Evolutionary conservation across 2,113 vertebrate genomes (phyloP), one percentile per base, ranked within the genome.

Genomic region (Lutjanus erythropterus): DNA sequence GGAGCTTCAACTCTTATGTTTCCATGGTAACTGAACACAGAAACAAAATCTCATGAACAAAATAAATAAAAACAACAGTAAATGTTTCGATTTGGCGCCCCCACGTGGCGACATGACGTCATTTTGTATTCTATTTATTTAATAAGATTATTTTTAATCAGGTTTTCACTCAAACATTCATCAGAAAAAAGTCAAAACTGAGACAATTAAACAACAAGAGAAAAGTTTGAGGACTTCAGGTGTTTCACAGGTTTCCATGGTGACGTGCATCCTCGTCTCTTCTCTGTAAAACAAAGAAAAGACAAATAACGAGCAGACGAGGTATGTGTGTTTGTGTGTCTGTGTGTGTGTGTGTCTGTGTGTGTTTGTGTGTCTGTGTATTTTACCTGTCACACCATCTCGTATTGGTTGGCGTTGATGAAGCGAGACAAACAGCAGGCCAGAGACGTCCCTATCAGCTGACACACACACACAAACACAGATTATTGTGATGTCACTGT

Each of bases 351-450:
- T 33, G 16, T 42, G 35, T 66, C 21, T 31, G 46, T 50, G 37
- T 58, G 33, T 72, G 55, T 55, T 14, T 62, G 47, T 29, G 50
- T 46, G n/a, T 42, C 27, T 41, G 41, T 49, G 29, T 19, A 31
- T 16, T 49, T 52, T 52, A 78, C 66, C 89, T 82, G 85, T 96
- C 96, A 99, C 87, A 99, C 97, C 97, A 99, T 99, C 93, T 99
- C 97, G 0, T 99, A 99, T 88, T 99, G 97, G 95, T 99, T 98
- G 93, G 97, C 95, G 85, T 95, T 96, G 95, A 99, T 98, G 94
- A 98, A 95, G 85, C 96, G 96, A 80, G 97, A 97, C 91, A 99
- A 93, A 88, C 97, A 98, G 92, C 98, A 99, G 21, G 97, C 96
- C 92, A 99, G 78, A 83, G 96, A 93, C 96, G 96, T 96, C 83